Evolutionary conservation across 1,140 invertebrate species (phyloP).

Genomic region (Trichonephila inaurata): DNA sequence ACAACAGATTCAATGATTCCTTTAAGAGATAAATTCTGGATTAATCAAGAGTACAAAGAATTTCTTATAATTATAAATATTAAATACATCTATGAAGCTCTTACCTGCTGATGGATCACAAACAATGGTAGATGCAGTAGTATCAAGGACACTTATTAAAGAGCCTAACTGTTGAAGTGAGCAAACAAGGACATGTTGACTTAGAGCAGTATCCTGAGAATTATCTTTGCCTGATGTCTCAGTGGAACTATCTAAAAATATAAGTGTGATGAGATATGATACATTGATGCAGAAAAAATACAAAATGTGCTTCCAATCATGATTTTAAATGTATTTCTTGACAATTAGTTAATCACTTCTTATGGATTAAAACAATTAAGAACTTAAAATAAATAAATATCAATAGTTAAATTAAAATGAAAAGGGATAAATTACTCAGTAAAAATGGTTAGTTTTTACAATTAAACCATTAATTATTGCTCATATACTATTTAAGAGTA

Average conservation of each 20-base stretch:
- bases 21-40: slow-evolving; percentile 77
- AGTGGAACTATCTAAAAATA: slow-evolving; percentile 64
- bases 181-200: slow-evolving; percentile 96
- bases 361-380: too few relatives aligned
- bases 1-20: slow-evolving; percentile 86
- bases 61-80: background rate
- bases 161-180: slow-evolving; percentile 90
- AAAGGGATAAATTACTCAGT: too few relatives aligned
- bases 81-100: slow-evolving; percentile 73
- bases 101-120: slow-evolving; percentile 91
- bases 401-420: too few relatives aligned
- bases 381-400: too few relatives aligned
- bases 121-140: slow-evolving; percentile 93
- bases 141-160: slow-evolving; percentile 91
- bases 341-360: too few relatives aligned
- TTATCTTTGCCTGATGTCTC: slow-evolving; percentile 75
- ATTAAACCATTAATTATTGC: too few relatives aligned
- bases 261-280: background rate
- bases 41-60: background rate
- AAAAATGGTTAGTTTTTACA: too few relatives aligned
- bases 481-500: too few relatives aligned
- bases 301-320: background rate
- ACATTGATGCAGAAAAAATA: background rate
- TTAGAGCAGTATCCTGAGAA: slow-evolving; percentile 86
- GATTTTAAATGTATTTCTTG: background rate